A percentile compares a stretch with the other conserved stretches of the same genome.
Evolutionary conservation across 1,140 invertebrate genomes (phyloP).

Genomic region (Battus philenor): DNA sequence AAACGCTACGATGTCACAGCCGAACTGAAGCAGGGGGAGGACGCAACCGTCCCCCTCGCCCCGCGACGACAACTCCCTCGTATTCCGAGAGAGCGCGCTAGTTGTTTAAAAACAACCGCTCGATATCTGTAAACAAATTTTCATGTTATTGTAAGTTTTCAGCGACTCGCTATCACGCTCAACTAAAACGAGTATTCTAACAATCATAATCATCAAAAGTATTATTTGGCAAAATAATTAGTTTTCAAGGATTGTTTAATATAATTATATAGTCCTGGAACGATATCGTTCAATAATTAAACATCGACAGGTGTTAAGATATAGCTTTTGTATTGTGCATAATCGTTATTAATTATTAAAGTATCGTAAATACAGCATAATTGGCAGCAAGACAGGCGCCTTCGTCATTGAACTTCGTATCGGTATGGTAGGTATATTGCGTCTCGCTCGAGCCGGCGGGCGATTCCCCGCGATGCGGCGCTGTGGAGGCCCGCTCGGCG

Average conservation of each 20-base stretch:
- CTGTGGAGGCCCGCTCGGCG: constrained; percentile 51
- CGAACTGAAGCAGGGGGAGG: constrained; percentile 71
- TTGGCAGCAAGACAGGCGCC: constrained; percentile 28
- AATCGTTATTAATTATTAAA: too few relatives aligned
- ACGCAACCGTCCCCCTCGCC: constrained; percentile 47
- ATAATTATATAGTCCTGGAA: too few relatives aligned
- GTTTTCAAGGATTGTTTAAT: too few relatives aligned
- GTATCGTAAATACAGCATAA: constrained; percentile 18
- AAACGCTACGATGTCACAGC: constrained; percentile 28
- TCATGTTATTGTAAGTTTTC: constrained; percentile 46
- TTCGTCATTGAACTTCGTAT: constrained; percentile 36
- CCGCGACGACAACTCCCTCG: constrained; percentile 37
- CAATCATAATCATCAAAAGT: too few relatives aligned
- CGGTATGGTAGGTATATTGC: constrained; percentile 55
- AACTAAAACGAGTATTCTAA: too few relatives aligned
- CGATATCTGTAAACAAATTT: constrained; percentile 74
- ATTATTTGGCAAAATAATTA: too few relatives aligned
- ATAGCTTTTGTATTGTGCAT: too few relatives aligned
- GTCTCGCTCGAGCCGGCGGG: constrained; percentile 50
- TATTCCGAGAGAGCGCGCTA: constrained; percentile 64
- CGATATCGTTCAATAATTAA: too few relatives aligned
- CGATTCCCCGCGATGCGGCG: constrained; percentile 34
- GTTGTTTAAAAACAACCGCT: constrained; percentile 58
- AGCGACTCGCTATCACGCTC: too few relatives aligned
- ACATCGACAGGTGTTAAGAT: too few relatives aligned